A percentile compares a stretch with the other conserved stretches of the same genome.
These are phyloP conservation scores for Yponomeuta plumbellus DNA, from an alignment of 2,888 invertebrate genomes.

Conservation along the genomic window DNA sequence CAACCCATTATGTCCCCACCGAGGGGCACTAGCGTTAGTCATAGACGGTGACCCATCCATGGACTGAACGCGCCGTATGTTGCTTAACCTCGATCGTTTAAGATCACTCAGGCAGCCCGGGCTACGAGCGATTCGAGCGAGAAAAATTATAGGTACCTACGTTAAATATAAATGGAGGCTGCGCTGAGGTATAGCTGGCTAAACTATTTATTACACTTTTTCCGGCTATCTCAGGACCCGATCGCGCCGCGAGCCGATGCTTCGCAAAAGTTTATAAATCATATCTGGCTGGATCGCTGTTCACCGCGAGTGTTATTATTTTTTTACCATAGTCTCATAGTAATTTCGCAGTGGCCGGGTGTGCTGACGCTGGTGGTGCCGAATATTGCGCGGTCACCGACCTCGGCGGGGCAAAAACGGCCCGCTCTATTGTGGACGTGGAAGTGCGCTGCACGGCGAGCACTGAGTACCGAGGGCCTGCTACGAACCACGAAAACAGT, in stretches of 20 bases:
- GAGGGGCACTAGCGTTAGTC: too few species aligned
- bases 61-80: too few species aligned
- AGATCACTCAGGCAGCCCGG: too few species aligned
- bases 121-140: too few species aligned
- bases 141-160: too few species aligned
- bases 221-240: background rate
- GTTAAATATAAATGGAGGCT: too few species aligned
- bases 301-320: background rate
- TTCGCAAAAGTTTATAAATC: background rate
- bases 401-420: conserved; percentile 45
- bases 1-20: too few species aligned
- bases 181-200: background rate
- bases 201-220: background rate
- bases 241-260: background rate
- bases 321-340: conserved; percentile 13
- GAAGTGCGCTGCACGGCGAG: conserved; percentile 41
- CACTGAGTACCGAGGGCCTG: background rate
- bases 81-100: too few species aligned
- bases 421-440: conserved; percentile 49
- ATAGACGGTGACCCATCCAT: too few species aligned
- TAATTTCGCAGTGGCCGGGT: conserved; percentile 34
- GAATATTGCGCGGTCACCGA: conserved; percentile 57
- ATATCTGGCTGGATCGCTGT: background rate
- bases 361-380: conserved; percentile 27
- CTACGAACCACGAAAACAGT: too few species aligned